These are phyloP conservation scores for Antheraea yamamai DNA, from an alignment of 2,888 invertebrate genomes.

Conservation along the genomic window DNA sequence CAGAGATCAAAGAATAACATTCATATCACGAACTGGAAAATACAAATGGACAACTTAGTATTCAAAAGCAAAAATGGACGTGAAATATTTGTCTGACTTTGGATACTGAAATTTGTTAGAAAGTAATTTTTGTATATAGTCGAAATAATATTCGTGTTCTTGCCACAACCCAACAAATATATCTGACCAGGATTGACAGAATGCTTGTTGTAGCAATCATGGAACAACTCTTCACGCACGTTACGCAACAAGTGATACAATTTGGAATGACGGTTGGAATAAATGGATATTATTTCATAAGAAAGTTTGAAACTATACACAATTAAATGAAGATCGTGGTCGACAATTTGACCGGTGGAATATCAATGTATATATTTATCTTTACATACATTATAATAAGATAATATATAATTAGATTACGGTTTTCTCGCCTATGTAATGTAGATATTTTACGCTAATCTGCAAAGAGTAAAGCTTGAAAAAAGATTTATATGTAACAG, in stretches of 20 bases:
- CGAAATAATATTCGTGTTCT: not conserved
- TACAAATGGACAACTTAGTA: not conserved
- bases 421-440: not conserved
- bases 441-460: not conserved
- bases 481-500: not conserved
- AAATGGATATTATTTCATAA: too few relatives aligned
- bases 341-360: too few relatives aligned
- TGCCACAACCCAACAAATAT: too few relatives aligned
- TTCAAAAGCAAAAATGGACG: not conserved
- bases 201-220: too few relatives aligned
- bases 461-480: not conserved
- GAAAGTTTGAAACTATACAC: too few relatives aligned
- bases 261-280: too few relatives aligned
- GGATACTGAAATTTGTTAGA: not conserved
- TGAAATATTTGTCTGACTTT: not conserved
- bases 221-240: too few relatives aligned
- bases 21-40: constrained; percentile 9
- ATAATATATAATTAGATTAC: not conserved
- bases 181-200: too few relatives aligned
- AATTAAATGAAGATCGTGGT: too few relatives aligned
- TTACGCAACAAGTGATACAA: too few relatives aligned
- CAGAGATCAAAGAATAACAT: constrained; percentile 10
- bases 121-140: not conserved
- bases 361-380: too few relatives aligned
- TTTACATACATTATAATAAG: too few relatives aligned